Conservation (phyloP, 2,888 invertebrate genomes). For the Drosophila melanocephala region DNA sequence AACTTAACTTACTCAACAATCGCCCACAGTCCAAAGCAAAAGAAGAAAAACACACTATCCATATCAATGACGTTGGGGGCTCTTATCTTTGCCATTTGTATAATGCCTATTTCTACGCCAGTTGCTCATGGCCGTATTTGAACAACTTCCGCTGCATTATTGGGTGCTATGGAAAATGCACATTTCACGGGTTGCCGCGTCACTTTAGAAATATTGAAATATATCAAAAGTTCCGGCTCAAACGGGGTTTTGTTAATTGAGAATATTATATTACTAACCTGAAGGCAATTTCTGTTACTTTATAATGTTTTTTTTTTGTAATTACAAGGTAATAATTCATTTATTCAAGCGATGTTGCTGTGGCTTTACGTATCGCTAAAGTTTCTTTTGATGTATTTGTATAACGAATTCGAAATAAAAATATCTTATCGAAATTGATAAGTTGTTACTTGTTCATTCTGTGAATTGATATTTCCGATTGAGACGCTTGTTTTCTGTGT, state of each 20-base stretch:
- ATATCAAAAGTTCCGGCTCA: not conserved
- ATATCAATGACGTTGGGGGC: conserved; percentile 11
- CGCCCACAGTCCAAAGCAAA: conserved; percentile 1
- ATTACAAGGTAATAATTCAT: not conserved
- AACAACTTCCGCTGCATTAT: conserved; percentile 33
- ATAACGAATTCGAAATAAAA: not conserved
- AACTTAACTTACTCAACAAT: conserved; percentile 1
- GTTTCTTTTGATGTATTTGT: not conserved
- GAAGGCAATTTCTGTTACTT: not conserved
- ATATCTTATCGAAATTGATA: not conserved
- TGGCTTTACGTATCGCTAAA: not conserved
- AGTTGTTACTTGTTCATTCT: not conserved
- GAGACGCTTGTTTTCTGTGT: not conserved
- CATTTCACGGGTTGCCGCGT: conserved; percentile 10
- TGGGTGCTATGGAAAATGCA: not conserved
- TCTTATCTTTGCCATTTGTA: conserved; percentile 20
- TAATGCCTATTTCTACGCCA: conserved; percentile 5
- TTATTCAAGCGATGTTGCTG: not conserved
- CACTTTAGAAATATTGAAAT: not conserved
- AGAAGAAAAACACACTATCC: conserved; percentile 2
- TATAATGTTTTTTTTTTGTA: not conserved
- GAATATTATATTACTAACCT: not conserved
- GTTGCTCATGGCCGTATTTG: not conserved
- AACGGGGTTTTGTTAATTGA: conserved; percentile 4
- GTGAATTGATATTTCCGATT: not conserved